Base-by-base conservation (phyloP, 2,888 invertebrate species). In the Rhorus exstirpatorius region DNA sequence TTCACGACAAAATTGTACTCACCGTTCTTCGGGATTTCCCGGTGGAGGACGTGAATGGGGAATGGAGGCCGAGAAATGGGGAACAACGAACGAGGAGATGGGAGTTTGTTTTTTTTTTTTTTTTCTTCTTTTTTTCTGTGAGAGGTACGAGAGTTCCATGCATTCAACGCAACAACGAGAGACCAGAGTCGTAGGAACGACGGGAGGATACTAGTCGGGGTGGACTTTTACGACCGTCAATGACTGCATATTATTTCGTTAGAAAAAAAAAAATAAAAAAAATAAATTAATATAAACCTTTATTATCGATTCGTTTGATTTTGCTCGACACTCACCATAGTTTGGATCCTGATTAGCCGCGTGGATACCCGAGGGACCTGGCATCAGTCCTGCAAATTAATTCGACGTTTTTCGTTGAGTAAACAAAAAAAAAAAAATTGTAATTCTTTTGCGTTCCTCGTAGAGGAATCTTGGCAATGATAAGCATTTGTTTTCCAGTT, bases 361-460 rank as follows among this genome's bases (percentile, higher is more conserved):
- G 89, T 95, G 96, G 93, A 97, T 96, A 90, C 97, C 97, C 85
- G 97, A 97, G 44, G 97, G 97, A 89, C 97, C 97, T 83, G 97
- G 97, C 92, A 97, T 94, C 88, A 97, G 94, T 90, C 97, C 97
- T 94, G 96, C 93, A 93, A 96, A 95, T 90, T 93, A 84, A 87
- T 79, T 7, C 70, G 65, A 72, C 80, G n/a, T 70, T 58, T 35
- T 79, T 55, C 51, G 46, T 67, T 53, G 83, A 70, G 68, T 70
- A 6, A n/a, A 63, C n/a, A n/a, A n/a, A n/a, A n/a, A n/a, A n/a
- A n/a, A 2, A n/a, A n/a, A n/a, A n/a, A n/a, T n/a, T n/a, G n/a
- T n/a, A n/a, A n/a, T n/a, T n/a, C n/a, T n/a, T n/a, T 65, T 65
- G 31, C 31, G n/a, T 31, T 31, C 31, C 31, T 31, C 31, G 31